Base-by-base conservation (phyloP, 2,797 vertebrate genomes). In the Enteromius treurensis region DNA sequence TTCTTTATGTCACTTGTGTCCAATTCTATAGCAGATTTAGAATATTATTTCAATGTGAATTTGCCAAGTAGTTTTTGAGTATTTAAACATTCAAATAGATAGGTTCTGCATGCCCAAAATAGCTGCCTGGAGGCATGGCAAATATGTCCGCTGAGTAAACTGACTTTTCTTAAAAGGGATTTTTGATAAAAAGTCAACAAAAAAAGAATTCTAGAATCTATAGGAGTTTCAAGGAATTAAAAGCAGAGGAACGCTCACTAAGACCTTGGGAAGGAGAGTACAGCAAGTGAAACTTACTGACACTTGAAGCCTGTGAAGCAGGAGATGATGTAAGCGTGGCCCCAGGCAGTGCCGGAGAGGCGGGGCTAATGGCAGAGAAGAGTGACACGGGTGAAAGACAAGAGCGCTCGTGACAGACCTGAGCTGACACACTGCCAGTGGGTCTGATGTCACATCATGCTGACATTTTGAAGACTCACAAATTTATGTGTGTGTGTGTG, bases 371-470 rank as follows among this genome's bases (percentile, higher is more conserved):
- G 75, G 74, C 32, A 78, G 75, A 55, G 1, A 42, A 49, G 29
- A 71, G 32, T 58, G 60, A 60, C 58, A 68, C 23, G 55, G 34
- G 40, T 73, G 64, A 26, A 45, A 81, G 70, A 71, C 49, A 42
- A 68, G 76, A 71, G 79, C 1, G 65, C 65, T 55, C 55, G 3
- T 78, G 74, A 82, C 75, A 85, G 29, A 81, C 51, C 26, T 10
- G 26, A 64, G 67, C 45, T 82, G 67, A 78, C 58, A 85, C 55
- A 64, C 45, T 74, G 80, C 71, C 80, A 76, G 58, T 65, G 76
- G 76, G 23, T 67, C 75, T 67, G 37, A 74, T 55, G 75, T 77
- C 70, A 79, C 80, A 71, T 73, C 75, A 65, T 4, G 0, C 26
- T 79, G 74, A 81, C 67, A 53, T 73, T 71, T 71, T 55, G 14